These are phyloP conservation scores for Antitype chi DNA, from an alignment of 2,888 invertebrate genomes.

Conservation along the genomic window DNA sequence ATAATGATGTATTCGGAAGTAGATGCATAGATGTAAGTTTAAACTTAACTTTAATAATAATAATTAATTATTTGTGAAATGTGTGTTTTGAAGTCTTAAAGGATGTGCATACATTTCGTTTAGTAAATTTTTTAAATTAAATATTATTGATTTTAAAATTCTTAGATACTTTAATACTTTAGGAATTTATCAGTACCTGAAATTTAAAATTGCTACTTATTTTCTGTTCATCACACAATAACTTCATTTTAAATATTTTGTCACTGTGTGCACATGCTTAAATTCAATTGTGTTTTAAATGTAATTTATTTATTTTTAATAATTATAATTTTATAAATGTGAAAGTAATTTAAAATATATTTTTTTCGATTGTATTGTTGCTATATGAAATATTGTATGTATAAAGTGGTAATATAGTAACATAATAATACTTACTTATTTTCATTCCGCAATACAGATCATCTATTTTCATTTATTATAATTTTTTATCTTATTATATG, in stretches of 20 bases:
- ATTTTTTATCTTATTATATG: conserved; percentile 21
- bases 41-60: conserved; percentile 11
- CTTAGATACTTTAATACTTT: not conserved
- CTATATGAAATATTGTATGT: conserved; percentile 35
- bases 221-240: conserved; percentile 17
- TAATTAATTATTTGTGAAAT: conserved; percentile 4
- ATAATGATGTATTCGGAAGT: conserved; percentile 17
- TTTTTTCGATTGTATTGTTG: conserved; percentile 29
- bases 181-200: conserved; percentile 35
- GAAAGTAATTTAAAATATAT: conserved; percentile 31
- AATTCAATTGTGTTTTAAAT: conserved; percentile 37
- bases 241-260: not conserved
- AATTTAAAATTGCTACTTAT: not conserved
- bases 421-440: conserved; percentile 45
- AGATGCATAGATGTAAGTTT: conserved; percentile 25
- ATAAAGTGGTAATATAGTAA: conserved; percentile 33
- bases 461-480: conserved; percentile 50
- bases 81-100: conserved; percentile 38
- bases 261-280: conserved; percentile 49
- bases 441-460: conserved; percentile 67
- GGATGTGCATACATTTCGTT: conserved; percentile 53
- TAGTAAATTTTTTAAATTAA: not conserved
- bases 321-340: conserved; percentile 24
- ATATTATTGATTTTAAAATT: conserved; percentile 12
- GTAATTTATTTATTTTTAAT: conserved; percentile 52